Percentiles rank a stretch among this genome's conserved stretches.
phyloP scores from a whole-genome alignment of 2,797 vertebrate genomes.

The Mormyrops attenuatus region DNA sequence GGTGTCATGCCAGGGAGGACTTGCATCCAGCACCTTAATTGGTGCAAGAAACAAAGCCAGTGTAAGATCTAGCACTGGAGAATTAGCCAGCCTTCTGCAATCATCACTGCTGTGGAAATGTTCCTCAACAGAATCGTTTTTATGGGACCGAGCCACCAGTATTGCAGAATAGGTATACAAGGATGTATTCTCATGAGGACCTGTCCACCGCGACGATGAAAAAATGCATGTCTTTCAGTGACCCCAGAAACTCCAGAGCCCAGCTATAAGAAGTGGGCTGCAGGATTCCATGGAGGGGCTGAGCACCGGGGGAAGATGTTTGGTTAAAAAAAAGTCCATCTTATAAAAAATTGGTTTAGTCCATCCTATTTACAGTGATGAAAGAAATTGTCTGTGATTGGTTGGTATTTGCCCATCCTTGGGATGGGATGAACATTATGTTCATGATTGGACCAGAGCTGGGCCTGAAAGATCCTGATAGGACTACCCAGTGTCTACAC shows the following conservation, averaged over 20 bases:
- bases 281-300: not conserved
- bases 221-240: not conserved
- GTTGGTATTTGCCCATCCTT: not conserved
- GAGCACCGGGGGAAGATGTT: not conserved
- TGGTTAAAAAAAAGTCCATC: not conserved
- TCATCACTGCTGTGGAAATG: not conserved
- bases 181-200: not conserved
- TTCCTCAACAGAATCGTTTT: not conserved
- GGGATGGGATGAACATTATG: not conserved
- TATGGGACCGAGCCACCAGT: not conserved
- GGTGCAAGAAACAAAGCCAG: conserved; percentile 1
- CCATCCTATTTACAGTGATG: not conserved
- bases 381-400: not conserved
- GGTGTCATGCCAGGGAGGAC: not conserved
- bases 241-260: not conserved
- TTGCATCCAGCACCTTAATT: not conserved
- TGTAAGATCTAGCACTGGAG: not conserved
- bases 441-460: not conserved
- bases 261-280: not conserved
- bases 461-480: not conserved
- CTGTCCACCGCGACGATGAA: not conserved
- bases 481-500: not conserved
- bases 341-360: not conserved
- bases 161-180: not conserved
- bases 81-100: not conserved